Conservation (phyloP, 2,797 vertebrate genomes). For the Epinephelus malabaricus region DNA sequence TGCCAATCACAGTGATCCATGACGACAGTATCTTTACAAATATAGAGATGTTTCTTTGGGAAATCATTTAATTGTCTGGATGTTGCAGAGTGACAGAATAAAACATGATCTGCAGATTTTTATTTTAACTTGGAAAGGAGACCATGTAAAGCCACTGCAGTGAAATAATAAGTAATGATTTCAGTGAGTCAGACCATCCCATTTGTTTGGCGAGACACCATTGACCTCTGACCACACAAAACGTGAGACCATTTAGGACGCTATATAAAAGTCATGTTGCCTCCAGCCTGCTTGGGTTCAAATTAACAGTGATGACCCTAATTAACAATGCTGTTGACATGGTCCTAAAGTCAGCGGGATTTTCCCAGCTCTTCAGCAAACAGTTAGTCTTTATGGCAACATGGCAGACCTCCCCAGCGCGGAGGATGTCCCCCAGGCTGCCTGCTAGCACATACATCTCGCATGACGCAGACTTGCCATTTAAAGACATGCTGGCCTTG, state of each 20-base stretch:
- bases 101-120: not conserved
- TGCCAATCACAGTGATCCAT: not conserved
- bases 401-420: slow-evolving; percentile 66
- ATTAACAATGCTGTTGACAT: slow-evolving; percentile 73
- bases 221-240: slow-evolving; percentile 32
- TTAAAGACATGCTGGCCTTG: slow-evolving; percentile 74
- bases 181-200: not conserved
- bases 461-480: slow-evolving; percentile 76
- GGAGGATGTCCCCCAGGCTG: slow-evolving; percentile 77
- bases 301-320: slow-evolving; percentile 68
- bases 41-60: not conserved
- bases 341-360: slow-evolving; percentile 80
- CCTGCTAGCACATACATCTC: slow-evolving; percentile 67
- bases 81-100: not conserved
- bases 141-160: not conserved
- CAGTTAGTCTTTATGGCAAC: slow-evolving; percentile 70
- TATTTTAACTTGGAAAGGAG: not conserved
- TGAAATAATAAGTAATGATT: not conserved
- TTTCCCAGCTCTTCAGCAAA: slow-evolving; percentile 73
- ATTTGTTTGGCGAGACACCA: not conserved
- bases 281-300: slow-evolving; percentile 51
- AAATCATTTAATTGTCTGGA: not conserved
- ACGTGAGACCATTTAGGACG: slow-evolving; percentile 21
- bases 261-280: slow-evolving; percentile 61
- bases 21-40: not conserved